A percentile compares a stretch with the other conserved stretches of the same genome.
Conservation (phyloP, 2,113 vertebrate genomes). For the Corvus hawaiiensis region DNA sequence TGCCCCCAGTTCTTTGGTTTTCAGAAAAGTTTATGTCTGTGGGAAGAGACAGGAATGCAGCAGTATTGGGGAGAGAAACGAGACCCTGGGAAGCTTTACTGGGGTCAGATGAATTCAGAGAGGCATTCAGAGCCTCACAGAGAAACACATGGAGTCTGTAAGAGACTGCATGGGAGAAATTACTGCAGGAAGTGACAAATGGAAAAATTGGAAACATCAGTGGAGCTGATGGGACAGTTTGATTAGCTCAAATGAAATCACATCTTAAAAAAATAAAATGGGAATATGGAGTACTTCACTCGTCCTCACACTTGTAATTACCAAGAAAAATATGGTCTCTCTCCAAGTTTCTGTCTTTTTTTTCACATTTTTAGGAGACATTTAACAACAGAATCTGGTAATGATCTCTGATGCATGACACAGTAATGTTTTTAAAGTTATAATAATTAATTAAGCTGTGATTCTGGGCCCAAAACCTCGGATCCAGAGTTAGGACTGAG, state of each 20-base stretch:
- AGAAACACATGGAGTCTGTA: neutral
- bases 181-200: neutral
- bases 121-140: neutral
- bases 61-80: neutral
- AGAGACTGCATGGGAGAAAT: neutral
- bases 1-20: neutral
- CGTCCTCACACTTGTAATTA: neutral
- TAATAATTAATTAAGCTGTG: neutral
- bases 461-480: neutral
- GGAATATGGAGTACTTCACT: neutral
- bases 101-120: neutral
- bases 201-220: neutral
- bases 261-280: neutral
- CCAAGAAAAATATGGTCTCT: neutral
- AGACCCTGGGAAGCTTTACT: neutral
- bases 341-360: neutral
- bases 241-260: neutral
- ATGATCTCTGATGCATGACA: neutral
- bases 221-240: neutral
- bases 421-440: fast-evolving
- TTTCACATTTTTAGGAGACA: neutral
- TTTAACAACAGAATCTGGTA: neutral
- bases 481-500: neutral
- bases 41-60: neutral
- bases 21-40: neutral